These are phyloP conservation scores for Cantharis rufa DNA, from an alignment of 2,888 invertebrate genomes.

Conservation along the genomic window DNA sequence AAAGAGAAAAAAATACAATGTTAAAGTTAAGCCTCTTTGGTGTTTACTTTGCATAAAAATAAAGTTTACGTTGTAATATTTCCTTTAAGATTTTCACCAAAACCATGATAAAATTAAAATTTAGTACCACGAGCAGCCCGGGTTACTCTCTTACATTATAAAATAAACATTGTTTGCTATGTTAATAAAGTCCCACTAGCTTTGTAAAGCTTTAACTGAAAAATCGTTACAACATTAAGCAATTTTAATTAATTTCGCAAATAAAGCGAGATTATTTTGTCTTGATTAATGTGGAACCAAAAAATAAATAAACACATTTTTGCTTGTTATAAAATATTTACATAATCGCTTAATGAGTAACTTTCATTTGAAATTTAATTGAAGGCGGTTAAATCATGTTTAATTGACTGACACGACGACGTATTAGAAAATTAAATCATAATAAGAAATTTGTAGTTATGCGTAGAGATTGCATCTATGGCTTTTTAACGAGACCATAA, in stretches of 20 bases:
- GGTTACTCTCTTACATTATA: neutral
- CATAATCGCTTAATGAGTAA: neutral
- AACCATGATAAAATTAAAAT: neutral
- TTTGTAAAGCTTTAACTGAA: neutral
- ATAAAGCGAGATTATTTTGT: neutral
- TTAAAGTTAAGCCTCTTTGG: neutral
- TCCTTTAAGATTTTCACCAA: neutral
- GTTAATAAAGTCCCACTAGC: neutral
- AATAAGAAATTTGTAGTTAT: conserved; percentile 3
- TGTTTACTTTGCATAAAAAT: conserved; percentile 1
- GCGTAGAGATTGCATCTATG: neutral
- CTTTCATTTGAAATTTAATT: neutral
- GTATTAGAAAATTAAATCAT: conserved; percentile 3
- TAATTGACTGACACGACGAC: conserved; percentile 1
- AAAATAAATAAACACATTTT: neutral
- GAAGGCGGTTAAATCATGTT: neutral
- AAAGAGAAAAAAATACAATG: neutral
- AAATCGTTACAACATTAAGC: neutral
- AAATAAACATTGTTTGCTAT: neutral
- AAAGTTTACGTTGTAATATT: conserved; percentile 1
- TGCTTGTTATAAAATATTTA: neutral
- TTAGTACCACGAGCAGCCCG: neutral
- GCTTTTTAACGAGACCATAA: neutral
- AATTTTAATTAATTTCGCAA: neutral
- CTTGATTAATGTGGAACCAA: neutral